Percentiles rank a stretch among this genome's conserved stretches.
Conservation (phyloP, 2,888 invertebrate genomes). For the Folsomia manolachei region DNA sequence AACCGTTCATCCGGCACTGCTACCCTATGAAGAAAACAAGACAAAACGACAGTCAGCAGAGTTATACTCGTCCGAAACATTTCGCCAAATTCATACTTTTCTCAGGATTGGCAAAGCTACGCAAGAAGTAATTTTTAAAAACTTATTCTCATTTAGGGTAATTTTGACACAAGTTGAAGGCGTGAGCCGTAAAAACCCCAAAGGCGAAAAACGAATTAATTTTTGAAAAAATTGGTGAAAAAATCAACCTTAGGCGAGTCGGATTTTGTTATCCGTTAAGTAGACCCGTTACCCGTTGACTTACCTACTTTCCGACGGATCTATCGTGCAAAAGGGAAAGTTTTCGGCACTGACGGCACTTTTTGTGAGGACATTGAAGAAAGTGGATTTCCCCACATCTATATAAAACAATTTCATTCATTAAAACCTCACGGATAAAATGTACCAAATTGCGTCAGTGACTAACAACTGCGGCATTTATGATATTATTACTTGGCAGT, state of each 20-base stretch:
- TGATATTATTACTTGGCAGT: too few species aligned
- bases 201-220: too few species aligned
- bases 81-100: neutral
- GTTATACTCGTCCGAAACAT: neutral
- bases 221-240: too few species aligned
- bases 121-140: neutral
- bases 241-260: too few species aligned
- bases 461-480: too few species aligned
- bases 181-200: too few species aligned
- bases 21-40: constrained; percentile 69
- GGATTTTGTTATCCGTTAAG: too few species aligned
- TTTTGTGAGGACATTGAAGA: constrained; percentile 98
- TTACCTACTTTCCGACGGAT: too few species aligned
- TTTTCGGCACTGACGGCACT: constrained; percentile 97
- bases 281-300: too few species aligned
- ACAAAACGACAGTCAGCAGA: neutral
- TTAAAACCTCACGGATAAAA: neutral
- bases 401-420: neutral
- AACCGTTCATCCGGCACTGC: constrained; percentile 94
- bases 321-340: constrained; percentile 99
- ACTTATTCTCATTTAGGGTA: constrained; percentile 98
- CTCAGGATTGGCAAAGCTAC: too few species aligned
- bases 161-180: too few species aligned
- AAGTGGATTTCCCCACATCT: constrained; percentile 98
- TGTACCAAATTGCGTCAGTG: too few species aligned